Evolutionary conservation across 2,888 invertebrate genomes (phyloP).

Genomic region (Eremobia ochroleuca): DNA sequence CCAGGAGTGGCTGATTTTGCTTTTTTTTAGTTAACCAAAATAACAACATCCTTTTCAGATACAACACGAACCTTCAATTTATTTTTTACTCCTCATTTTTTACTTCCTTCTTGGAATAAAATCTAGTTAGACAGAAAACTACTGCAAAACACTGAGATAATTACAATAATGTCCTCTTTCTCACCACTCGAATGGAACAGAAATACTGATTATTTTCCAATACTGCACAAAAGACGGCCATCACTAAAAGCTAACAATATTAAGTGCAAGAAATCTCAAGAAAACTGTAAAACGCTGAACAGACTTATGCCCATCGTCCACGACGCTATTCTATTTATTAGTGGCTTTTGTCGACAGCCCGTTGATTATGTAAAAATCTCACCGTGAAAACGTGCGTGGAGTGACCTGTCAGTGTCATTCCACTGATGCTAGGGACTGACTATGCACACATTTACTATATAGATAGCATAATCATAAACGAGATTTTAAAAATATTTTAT

Average conservation of each 20-base stretch:
- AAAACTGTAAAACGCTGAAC: conserved; percentile 26
- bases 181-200: background rate
- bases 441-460: no score
- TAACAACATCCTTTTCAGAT: background rate
- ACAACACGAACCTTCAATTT: background rate
- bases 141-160: conserved; percentile 15
- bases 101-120: background rate
- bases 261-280: conserved; percentile 32
- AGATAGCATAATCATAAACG: no score
- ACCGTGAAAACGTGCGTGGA: no score
- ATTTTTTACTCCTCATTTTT: background rate
- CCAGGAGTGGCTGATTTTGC: background rate
- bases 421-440: no score
- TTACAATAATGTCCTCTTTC: conserved; percentile 19
- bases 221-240: conserved; percentile 31
- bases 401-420: no score
- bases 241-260: conserved; percentile 46
- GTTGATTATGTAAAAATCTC: no score
- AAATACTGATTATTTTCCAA: conserved; percentile 43
- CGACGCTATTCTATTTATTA: background rate
- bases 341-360: background rate
- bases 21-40: background rate
- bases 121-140: background rate
- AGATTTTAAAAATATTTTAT: no score
- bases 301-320: background rate